Base-by-base conservation (phyloP, 2,888 invertebrate genomes). In the Drosophila prostipennis region DNA sequence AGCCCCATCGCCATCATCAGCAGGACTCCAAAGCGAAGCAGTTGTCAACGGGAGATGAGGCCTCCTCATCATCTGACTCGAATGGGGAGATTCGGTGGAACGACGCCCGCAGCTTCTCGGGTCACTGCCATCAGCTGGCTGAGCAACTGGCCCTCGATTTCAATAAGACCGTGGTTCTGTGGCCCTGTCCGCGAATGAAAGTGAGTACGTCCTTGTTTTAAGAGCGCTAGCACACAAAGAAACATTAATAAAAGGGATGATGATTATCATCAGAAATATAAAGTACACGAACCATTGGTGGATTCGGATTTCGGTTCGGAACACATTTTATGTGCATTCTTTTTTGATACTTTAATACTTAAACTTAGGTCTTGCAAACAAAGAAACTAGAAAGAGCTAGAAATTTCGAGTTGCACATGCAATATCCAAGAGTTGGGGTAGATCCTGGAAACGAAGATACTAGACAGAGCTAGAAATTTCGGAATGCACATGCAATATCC, bases 181-280 rank as follows among this genome's bases (percentile, higher is more conserved):
- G 92, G 92, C 92, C 92, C 56, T 92, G 92, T 80, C 91, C 91
- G 37, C 87, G 81, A 70, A 92, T 92, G 90, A 92, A 91, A 87
- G 92, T 92, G 78, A 91, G 92, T 90, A 78, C 49, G 69, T 37
- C 57, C 61, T 39, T 37, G 23, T 14, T 23, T n/a, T 13, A 45
- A 57, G 45, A 29, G 11, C 19, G 13, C 16, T 36, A 39, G 34
- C n/a, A 32, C 39, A 61, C 39, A 58, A 39, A 32, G 55, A n/a
- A 19, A 29, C 19, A 32, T 39, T 32, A 2, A 16, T 39, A 8
- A 19, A 60, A 19, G 11, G 11, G n/a, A 16, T n/a, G n/a, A 16
- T n/a, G 19, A 19, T 11, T 5, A 2, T 10, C 16, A 16, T 3
- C 2, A 6, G 11, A 16, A 42, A n/a, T 14, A 8, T 29, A 8